phyloP scores from a whole-genome alignment of 2,888 invertebrate genomes.

The Cosmia pyralina region DNA sequence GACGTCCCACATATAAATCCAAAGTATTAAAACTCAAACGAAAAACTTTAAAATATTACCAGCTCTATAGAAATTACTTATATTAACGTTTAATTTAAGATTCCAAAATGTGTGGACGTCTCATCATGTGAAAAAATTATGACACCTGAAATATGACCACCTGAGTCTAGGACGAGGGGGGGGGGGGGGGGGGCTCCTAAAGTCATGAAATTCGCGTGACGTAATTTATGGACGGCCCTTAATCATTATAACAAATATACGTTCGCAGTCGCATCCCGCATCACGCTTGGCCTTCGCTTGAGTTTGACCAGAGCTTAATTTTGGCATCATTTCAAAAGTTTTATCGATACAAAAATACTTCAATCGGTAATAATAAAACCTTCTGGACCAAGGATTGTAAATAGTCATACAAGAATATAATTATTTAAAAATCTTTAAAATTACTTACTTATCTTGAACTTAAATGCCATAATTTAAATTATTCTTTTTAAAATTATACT shows the following conservation, averaged over 20 bases:
- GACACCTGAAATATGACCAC: too few relatives aligned
- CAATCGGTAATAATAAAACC: background rate
- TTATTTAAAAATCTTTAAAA: constrained; percentile 23
- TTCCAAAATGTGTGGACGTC: too few relatives aligned
- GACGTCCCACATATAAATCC: too few relatives aligned
- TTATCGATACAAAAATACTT: constrained; percentile 12
- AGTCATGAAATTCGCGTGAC: too few relatives aligned
- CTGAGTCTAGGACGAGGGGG: too few relatives aligned
- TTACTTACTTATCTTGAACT: constrained; percentile 41
- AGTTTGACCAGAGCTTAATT: background rate
- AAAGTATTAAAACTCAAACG: too few relatives aligned
- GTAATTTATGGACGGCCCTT: background rate
- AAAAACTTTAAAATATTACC: too few relatives aligned
- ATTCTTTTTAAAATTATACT: constrained; percentile 49
- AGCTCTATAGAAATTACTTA: too few relatives aligned
- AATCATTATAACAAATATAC: background rate
- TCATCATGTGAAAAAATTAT: too few relatives aligned
- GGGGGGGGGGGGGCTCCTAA: too few relatives aligned
- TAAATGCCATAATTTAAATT: constrained; percentile 66
- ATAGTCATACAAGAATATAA: constrained; percentile 50
- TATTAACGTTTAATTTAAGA: too few relatives aligned
- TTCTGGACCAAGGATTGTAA: constrained; percentile 57
- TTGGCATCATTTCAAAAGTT: background rate
- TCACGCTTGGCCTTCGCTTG: background rate
- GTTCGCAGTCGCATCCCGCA: background rate